Evolutionary conservation across 2,113 vertebrate species (phyloP).

Genomic region (Pimephales promelas): DNA sequence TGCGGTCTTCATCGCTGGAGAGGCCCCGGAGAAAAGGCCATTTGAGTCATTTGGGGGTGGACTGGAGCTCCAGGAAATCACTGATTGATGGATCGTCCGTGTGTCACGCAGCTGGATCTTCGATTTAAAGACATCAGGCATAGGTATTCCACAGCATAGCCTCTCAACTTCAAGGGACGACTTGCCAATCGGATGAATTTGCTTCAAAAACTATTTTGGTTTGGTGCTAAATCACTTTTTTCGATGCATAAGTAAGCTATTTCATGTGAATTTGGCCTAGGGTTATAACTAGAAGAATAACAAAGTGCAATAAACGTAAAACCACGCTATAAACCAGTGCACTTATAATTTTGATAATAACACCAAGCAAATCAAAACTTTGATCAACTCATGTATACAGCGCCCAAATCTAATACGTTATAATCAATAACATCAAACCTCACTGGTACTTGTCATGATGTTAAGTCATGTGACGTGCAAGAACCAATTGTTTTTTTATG

Average conservation of each 20-base stretch:
- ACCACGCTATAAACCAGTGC: not conserved
- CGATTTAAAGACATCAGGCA: slow-evolving; percentile 38
- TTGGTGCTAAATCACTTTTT: not conserved
- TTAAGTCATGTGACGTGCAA: not conserved
- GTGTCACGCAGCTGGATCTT: slow-evolving; percentile 10
- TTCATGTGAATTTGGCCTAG: not conserved
- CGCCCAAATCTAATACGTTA: not conserved
- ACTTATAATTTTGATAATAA: not conserved
- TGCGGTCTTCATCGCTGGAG: slow-evolving; percentile 39
- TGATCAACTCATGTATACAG: not conserved
- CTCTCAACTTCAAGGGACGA: not conserved
- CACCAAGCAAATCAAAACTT: not conserved
- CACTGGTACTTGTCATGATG: not conserved
- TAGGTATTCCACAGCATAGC: not conserved
- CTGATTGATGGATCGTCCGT: slow-evolving; percentile 42
- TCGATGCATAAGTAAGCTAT: not conserved
- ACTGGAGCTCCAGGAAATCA: slow-evolving; percentile 13
- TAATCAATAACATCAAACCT: not conserved
- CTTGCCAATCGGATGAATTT: not conserved
- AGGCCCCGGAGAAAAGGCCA: slow-evolving; percentile 41
- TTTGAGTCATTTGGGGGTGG: slow-evolving; percentile 16
- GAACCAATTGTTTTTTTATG: not conserved
- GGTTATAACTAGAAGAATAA: not conserved
- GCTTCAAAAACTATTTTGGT: not conserved
- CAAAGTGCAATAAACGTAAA: not conserved